Conservation (phyloP, 1,140 invertebrate species). For the Heliconius melpomene region DNA sequence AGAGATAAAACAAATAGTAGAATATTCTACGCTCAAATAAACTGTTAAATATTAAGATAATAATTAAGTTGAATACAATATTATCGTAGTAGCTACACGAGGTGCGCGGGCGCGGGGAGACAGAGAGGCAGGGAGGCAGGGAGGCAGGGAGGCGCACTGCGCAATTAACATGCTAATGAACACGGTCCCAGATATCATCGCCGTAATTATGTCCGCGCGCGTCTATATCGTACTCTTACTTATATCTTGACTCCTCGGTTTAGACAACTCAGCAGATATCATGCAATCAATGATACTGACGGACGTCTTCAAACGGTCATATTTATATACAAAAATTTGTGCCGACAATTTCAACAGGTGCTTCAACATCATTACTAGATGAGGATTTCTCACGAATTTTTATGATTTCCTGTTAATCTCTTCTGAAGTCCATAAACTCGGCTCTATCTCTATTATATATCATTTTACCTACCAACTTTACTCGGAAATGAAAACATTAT, state of each 20-base stretch:
- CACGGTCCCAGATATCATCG: slow-evolving; percentile 73
- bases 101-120: slow-evolving; percentile 32
- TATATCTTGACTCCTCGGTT: slow-evolving; percentile 58
- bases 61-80: slow-evolving; percentile 12
- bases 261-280: slow-evolving; percentile 57
- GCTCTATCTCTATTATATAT: slow-evolving; percentile 68
- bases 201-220: slow-evolving; percentile 73
- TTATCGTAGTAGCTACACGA: slow-evolving; percentile 23
- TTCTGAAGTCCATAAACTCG: slow-evolving; percentile 55
- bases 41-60: not conserved
- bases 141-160: slow-evolving; percentile 53
- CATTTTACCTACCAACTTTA: slow-evolving; percentile 60
- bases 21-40: not conserved
- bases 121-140: slow-evolving; percentile 38
- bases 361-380: slow-evolving; percentile 47
- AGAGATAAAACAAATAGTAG: not conserved
- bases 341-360: slow-evolving; percentile 52
- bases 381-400: slow-evolving; percentile 74
- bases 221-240: slow-evolving; percentile 71
- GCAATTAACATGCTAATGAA: slow-evolving; percentile 80
- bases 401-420: slow-evolving; percentile 76
- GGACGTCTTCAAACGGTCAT: slow-evolving; percentile 30
- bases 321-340: slow-evolving; percentile 40
- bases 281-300: slow-evolving; percentile 45
- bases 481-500: slow-evolving; percentile 49